These are phyloP conservation scores for Avahi laniger DNA, from an alignment of 2,797 vertebrate species.

Conservation along the genomic window DNA sequence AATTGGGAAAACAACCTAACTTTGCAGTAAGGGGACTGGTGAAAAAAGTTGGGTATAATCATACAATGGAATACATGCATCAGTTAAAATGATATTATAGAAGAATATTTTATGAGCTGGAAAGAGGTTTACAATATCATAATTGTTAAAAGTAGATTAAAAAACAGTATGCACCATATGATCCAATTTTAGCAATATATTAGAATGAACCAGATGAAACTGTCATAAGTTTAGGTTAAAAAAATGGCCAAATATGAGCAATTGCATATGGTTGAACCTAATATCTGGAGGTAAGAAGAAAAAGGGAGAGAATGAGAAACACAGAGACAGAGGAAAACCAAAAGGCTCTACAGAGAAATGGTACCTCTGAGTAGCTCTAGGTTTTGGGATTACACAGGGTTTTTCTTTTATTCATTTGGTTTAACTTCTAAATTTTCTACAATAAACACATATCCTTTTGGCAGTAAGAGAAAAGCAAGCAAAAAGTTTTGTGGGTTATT, in stretches of 20 bases:
- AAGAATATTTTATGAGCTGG: conserved; percentile 47
- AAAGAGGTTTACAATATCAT: background rate
- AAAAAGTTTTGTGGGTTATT: background rate
- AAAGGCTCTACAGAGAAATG: background rate
- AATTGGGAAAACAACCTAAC: conserved; percentile 20
- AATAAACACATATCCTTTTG: background rate
- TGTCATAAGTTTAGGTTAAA: background rate
- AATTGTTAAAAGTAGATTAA: conserved; percentile 31
- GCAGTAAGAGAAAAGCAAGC: background rate
- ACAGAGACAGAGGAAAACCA: background rate
- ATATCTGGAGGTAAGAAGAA: background rate
- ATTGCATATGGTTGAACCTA: background rate
- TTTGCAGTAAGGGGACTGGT: background rate
- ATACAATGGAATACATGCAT: background rate
- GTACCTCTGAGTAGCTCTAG: background rate
- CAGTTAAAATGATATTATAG: conserved; percentile 32
- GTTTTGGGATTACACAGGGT: background rate
- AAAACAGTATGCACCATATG: background rate
- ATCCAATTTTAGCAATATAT: conserved; percentile 25
- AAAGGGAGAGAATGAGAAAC: background rate
- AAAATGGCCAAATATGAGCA: background rate
- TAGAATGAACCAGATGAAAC: conserved; percentile 42
- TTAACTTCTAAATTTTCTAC: background rate
- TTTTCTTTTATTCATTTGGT: conserved; percentile 3
- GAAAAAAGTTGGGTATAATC: background rate